Conservation (phyloP, 2,113 vertebrate species). For the Acinonyx jubatus region DNA sequence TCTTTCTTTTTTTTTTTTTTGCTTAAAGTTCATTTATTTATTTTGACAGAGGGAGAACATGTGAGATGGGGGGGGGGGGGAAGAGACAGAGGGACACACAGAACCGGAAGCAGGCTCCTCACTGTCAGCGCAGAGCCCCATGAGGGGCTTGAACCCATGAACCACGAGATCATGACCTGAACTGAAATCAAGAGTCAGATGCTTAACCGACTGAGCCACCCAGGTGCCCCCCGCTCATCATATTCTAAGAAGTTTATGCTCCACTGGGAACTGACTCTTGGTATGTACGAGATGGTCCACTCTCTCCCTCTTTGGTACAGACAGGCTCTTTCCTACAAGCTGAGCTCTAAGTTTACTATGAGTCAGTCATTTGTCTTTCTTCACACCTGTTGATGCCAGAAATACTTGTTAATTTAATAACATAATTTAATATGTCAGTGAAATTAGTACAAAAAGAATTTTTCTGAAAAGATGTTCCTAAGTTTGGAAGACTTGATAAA, state of each 20-base stretch:
- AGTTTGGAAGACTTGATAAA: neutral
- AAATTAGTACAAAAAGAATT: neutral
- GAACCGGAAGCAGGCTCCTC: too few species aligned
- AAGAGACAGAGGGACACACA: too few species aligned
- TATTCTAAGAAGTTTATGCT: neutral
- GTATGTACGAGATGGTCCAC: neutral
- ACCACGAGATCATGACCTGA: too few species aligned
- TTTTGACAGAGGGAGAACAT: too few species aligned
- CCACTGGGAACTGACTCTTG: neutral
- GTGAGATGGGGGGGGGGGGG: too few species aligned
- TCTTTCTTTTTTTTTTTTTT: too few species aligned
- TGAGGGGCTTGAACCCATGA: too few species aligned
- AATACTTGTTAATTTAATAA: neutral
- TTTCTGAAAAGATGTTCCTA: neutral
- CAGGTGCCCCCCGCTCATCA: neutral
- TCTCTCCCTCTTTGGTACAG: neutral
- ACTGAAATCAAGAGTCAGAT: too few species aligned
- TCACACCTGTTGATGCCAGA: neutral
- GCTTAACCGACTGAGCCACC: too few species aligned
- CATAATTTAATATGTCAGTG: neutral
- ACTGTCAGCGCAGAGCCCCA: too few species aligned
- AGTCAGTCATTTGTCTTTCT: neutral
- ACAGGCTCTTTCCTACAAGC: neutral
- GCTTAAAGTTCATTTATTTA: too few species aligned
- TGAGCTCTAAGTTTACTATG: neutral